phyloP scores from a whole-genome alignment of 1,140 invertebrate species.

The Dinothrombium tinctorium region DNA sequence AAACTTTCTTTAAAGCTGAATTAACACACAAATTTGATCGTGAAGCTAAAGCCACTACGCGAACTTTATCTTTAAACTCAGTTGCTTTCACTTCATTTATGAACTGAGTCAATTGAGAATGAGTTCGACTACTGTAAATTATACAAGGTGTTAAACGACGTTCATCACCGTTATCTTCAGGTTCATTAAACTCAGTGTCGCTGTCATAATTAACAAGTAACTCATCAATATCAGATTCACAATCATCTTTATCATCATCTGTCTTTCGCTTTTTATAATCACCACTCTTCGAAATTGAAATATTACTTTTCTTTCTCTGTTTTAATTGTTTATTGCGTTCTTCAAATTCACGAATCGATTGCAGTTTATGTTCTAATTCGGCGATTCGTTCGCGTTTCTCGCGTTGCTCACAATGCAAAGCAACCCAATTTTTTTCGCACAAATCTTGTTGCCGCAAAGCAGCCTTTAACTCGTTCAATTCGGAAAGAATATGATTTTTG shows the following conservation, averaged over 20 bases:
- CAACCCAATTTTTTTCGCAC: no score
- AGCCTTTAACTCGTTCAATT: no score
- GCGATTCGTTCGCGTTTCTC: constrained; percentile 12
- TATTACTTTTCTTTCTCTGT: not conserved
- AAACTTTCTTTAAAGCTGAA: constrained; percentile 44
- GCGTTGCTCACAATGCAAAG: constrained; percentile 26
- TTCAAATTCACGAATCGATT: not conserved
- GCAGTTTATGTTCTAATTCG: not conserved
- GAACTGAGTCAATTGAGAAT: constrained; percentile 87
- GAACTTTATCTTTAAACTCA: constrained; percentile 31
- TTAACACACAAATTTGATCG: constrained; percentile 81
- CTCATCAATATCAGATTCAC: no score
- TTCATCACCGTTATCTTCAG: constrained; percentile 20
- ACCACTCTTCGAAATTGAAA: not conserved
- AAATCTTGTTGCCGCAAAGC: no score
- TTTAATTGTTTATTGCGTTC: not conserved
- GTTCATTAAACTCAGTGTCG: constrained; percentile 21
- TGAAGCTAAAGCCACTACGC: constrained; percentile 68
- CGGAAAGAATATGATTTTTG: no score
- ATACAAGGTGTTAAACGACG: constrained; percentile 31
- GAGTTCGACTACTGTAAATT: constrained; percentile 81
- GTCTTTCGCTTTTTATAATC: not conserved
- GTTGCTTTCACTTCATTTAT: constrained; percentile 69
- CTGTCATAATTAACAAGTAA: constrained; percentile 23
- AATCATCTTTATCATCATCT: no score